Percentiles rank a stretch among this genome's conserved stretches.
These are phyloP conservation scores for Heliothis subflexa DNA, from an alignment of 1,140 invertebrate species.

Conservation along the genomic window DNA sequence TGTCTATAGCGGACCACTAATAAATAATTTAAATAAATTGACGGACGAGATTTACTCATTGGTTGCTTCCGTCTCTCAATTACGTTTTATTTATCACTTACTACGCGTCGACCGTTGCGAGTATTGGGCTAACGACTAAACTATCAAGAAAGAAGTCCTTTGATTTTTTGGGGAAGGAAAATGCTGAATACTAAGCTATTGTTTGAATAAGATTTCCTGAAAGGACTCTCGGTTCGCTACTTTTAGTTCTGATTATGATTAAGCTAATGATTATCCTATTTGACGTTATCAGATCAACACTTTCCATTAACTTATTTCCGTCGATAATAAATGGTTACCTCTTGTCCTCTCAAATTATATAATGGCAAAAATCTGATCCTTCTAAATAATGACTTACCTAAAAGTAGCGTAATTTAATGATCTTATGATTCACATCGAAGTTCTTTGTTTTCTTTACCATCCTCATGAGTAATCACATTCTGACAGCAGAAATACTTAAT, in stretches of 20 bases:
- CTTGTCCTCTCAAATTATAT: no score
- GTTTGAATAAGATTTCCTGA: no score
- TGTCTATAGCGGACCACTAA: conserved; percentile 85
- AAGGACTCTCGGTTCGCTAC: not conserved
- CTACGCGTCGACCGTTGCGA: conserved; percentile 70
- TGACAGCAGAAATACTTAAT: conserved; percentile 7
- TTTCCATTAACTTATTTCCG: no score
- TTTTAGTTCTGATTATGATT: not conserved
- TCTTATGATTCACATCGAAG: not conserved
- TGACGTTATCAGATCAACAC: no score
- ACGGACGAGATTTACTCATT: conserved; percentile 86
- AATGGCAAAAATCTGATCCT: no score
- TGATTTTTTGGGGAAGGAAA: not conserved
- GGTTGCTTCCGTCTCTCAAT: conserved; percentile 85
- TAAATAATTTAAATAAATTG: conserved; percentile 87
- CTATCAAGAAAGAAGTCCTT: conserved; percentile 16
- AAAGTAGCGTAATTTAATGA: not conserved
- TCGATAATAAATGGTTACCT: no score
- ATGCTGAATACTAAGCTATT: not conserved
- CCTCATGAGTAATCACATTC: conserved; percentile 1
- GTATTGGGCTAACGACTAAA: conserved; percentile 45
- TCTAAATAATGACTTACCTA: no score
- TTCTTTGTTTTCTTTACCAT: not conserved
- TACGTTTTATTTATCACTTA: conserved; percentile 86
- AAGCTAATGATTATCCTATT: no score